Evolutionary conservation across 2,797 vertebrate genomes (phyloP), one percentile per base, ranked within the genome.

Genomic region (Valencia hispanica): DNA sequence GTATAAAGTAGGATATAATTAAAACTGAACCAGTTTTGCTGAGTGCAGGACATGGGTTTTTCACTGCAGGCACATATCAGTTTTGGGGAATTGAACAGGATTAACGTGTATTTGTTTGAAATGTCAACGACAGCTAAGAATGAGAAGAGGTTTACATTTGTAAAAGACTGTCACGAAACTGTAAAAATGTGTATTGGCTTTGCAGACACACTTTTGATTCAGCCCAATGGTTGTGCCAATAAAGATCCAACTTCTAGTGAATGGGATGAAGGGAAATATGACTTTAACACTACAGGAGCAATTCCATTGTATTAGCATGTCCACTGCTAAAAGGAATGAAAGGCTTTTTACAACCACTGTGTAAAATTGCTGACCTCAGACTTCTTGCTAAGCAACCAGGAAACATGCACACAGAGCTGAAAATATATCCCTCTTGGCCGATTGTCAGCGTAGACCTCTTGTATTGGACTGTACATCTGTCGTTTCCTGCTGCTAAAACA

Each of bases 331-430:
- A 27, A 15, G n/a, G 39, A n/a, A 27, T 68, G 12, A 66, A 66
- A 43, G 39, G 36, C 65, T 41, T 41, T 66, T 66, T 66, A 11
- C 36, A 14, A 68, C 59, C 59, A 50, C 55, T 57, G 45, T 34
- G 63, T 36, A n/a, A 61, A 57, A 59, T 18, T 43, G 61, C 43
- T 53, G 15, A 83, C 63, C 39, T 75, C n/a, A 39, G 71, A 65
- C 34, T 47, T 77, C 43, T 34, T 70, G 22, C 11, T 41, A 14
- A 51, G 73, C 22, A 71, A 68, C 36, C 8, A 50, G 41, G 27
- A 57, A 34, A 59, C 30, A 66, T 75, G 66, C 6, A 45, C 39
- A 72, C 18, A 68, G 22, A 79, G 66, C 0, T 63, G 15, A 63
- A 79, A 43, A 66, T 25, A 80, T 51, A 15, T 74, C 50, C 39